These are phyloP conservation scores for Synanthedon formicaeformis DNA, from an alignment of 2,888 invertebrate genomes.

Conservation along the genomic window DNA sequence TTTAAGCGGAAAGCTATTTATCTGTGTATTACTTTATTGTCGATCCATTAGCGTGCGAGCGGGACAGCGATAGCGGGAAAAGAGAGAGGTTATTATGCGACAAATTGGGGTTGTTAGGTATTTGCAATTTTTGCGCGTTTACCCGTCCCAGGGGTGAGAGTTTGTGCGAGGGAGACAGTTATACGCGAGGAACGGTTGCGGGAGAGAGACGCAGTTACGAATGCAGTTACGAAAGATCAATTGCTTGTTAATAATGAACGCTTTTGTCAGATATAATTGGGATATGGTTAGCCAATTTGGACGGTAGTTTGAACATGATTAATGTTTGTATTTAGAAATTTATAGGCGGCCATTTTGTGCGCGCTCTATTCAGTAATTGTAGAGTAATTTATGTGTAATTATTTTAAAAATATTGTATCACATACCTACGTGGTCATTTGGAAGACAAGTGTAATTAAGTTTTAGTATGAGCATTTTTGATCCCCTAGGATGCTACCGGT, in stretches of 20 bases:
- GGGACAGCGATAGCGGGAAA: conserved; percentile 26
- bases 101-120: conserved; percentile 44
- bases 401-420: not conserved
- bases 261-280: conserved; percentile 44
- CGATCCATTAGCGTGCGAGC: conserved; percentile 55
- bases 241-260: conserved; percentile 36
- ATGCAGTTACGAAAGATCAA: conserved; percentile 34
- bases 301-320: conserved; percentile 29
- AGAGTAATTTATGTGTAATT: not conserved
- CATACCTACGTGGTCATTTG: not conserved
- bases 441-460: not conserved
- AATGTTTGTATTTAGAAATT: conserved; percentile 40
- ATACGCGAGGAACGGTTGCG: not conserved
- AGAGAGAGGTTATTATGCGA: conserved; percentile 22
- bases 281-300: conserved; percentile 28
- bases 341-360: conserved; percentile 28
- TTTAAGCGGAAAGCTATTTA: conserved; percentile 66
- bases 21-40: conserved; percentile 69
- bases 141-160: conserved; percentile 1
- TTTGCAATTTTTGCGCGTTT: conserved; percentile 33
- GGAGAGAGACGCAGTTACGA: conserved; percentile 14
- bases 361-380: conserved; percentile 4
- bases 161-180: conserved; percentile 1
- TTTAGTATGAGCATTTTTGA: too few species aligned
- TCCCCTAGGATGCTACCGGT: too few species aligned